Conservation (phyloP, 2,888 invertebrate genomes). For the Andrena bucephala region DNA sequence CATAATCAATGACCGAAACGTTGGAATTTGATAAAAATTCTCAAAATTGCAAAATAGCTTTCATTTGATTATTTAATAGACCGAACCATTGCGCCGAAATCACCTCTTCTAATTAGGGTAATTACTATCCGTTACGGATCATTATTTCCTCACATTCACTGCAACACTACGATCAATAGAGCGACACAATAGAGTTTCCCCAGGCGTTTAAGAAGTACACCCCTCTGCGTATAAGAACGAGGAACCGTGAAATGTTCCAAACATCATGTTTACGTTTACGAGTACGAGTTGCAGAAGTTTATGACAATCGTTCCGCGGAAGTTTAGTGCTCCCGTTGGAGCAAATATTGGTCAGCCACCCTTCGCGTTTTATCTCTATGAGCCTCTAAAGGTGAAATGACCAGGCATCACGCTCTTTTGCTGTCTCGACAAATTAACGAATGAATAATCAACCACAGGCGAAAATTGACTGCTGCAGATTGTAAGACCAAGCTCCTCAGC, state of each 20-base stretch:
- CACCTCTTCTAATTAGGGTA: no score
- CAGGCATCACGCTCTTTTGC: not conserved
- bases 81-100: no score
- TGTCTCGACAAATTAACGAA: not conserved
- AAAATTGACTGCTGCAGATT: not conserved
- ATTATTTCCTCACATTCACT: no score
- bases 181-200: not conserved
- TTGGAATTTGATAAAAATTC: no score
- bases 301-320: slow-evolving; percentile 9
- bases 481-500: not conserved
- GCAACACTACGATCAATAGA: not conserved
- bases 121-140: no score
- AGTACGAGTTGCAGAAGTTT: slow-evolving; percentile 2
- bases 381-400: not conserved
- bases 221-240: not conserved
- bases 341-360: slow-evolving; percentile 5
- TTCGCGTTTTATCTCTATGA: slow-evolving; percentile 1
- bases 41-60: no score
- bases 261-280: slow-evolving; percentile 10
- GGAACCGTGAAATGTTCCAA: slow-evolving; percentile 2
- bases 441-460: not conserved
- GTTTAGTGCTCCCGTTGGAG: slow-evolving; percentile 1
- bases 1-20: no score
- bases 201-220: not conserved
- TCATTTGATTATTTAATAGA: no score